Conservation (phyloP, 2,113 vertebrate genomes). For the Mormyrus lacerda region DNA sequence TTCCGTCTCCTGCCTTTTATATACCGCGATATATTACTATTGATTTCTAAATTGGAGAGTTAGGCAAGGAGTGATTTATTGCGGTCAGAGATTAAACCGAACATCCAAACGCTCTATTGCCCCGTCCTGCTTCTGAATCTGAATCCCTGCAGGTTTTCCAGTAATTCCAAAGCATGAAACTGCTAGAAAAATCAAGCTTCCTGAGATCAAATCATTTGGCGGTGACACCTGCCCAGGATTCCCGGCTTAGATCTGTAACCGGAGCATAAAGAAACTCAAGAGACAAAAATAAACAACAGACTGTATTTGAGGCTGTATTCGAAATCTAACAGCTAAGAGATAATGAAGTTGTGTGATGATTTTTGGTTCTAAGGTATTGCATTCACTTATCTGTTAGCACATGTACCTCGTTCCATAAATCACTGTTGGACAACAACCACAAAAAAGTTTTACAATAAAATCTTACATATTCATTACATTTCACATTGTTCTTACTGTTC, state of each 20-base stretch:
- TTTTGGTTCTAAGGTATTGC: not conserved
- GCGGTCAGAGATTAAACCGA: not conserved
- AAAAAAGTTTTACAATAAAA: not conserved
- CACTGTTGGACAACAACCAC: not conserved
- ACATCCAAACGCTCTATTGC: not conserved
- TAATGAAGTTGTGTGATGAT: not conserved
- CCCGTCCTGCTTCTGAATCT: not conserved
- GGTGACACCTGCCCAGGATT: not conserved
- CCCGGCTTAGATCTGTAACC: not conserved
- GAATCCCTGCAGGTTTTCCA: not conserved
- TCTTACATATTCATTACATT: not conserved
- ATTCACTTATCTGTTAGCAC: not conserved
- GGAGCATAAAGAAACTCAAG: not conserved
- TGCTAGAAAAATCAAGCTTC: not conserved
- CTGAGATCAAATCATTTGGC: not conserved
- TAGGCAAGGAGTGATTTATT: not conserved
- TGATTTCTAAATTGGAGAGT: not conserved
- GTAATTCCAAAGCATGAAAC: not conserved
- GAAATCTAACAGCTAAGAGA: not conserved
- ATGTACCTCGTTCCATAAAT: not conserved
- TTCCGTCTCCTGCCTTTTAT: not conserved
- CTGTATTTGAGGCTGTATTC: not conserved
- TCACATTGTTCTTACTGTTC: not conserved
- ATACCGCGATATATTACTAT: not conserved
- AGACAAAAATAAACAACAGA: not conserved